Conservation (phyloP, 2,888 invertebrate species). For the Philaethria dido region DNA sequence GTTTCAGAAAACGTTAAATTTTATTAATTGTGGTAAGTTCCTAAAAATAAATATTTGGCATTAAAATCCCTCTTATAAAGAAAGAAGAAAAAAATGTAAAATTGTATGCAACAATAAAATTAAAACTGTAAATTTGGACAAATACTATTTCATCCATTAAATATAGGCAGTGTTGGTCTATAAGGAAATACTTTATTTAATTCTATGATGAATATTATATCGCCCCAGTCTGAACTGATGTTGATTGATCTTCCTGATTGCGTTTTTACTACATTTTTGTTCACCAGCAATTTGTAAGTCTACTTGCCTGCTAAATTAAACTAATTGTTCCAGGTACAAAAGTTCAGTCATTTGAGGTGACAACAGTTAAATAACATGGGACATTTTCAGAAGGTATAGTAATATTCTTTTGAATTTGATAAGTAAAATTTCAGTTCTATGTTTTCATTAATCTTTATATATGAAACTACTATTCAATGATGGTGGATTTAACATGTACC, state of each 20-base stretch:
- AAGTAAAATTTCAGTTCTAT: too few relatives aligned
- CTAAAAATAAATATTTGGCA: background rate
- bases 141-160: too few relatives aligned
- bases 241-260: slow-evolving; percentile 29
- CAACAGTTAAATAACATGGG: background rate
- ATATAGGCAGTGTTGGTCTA: too few relatives aligned
- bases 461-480: too few relatives aligned
- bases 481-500: too few relatives aligned
- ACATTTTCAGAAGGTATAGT: background rate
- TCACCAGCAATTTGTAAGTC: background rate
- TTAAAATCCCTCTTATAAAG: too few relatives aligned
- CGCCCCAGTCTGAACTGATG: slow-evolving; percentile 36
- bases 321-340: background rate
- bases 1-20: background rate
- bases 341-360: background rate
- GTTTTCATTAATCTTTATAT: too few relatives aligned
- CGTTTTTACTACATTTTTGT: background rate
- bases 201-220: slow-evolving; percentile 31
- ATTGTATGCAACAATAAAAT: too few relatives aligned
- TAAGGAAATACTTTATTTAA: background rate
- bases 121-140: too few relatives aligned
- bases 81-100: too few relatives aligned
- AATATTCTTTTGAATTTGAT: too few relatives aligned
- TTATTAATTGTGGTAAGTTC: background rate
- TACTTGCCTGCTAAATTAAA: background rate